Evolutionary conservation across 1,140 invertebrate genomes (phyloP).

Genomic region (Arion vulgaris): DNA sequence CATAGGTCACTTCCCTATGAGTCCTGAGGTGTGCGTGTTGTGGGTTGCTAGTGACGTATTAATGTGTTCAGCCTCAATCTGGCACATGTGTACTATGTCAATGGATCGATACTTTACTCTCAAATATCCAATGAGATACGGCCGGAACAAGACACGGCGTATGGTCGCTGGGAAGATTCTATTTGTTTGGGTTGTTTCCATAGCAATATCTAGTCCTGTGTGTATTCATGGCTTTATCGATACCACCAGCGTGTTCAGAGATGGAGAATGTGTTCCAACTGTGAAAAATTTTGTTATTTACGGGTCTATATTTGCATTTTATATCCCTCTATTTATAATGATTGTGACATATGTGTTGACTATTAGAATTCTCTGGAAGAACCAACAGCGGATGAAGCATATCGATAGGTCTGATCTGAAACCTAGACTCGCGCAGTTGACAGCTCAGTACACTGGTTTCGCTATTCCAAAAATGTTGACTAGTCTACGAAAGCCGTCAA

Average conservation of each 20-base stretch:
- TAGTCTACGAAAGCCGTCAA: not conserved
- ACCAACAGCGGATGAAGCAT: conserved; percentile 60
- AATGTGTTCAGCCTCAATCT: conserved; percentile 92
- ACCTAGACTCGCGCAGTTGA: conserved; percentile 44
- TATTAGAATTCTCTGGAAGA: conserved; percentile 76
- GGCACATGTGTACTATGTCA: conserved; percentile 98
- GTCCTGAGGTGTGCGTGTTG: conserved; percentile 89
- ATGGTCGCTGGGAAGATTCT: conserved; percentile 90
- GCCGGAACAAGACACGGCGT: conserved; percentile 88
- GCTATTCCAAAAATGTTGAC: conserved; percentile 37
- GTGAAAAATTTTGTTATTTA: conserved; percentile 85
- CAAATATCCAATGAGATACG: conserved; percentile 77
- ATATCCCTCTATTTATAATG: conserved; percentile 95
- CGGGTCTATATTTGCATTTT: conserved; percentile 94
- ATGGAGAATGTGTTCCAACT: conserved; percentile 79
- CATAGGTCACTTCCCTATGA: conserved; percentile 92
- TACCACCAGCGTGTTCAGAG: conserved; percentile 69
- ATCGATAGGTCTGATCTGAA: conserved; percentile 59
- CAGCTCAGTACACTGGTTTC: conserved; percentile 40
- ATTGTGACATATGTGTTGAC: conserved; percentile 92
- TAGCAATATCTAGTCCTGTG: conserved; percentile 89
- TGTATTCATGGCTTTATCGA: conserved; percentile 85
- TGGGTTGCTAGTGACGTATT: conserved; percentile 96
- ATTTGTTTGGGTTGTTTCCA: conserved; percentile 91
- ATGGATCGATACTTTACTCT: conserved; percentile 80